Base-by-base conservation (phyloP, 2,888 invertebrate genomes). In the Agrotis ipsilon region DNA sequence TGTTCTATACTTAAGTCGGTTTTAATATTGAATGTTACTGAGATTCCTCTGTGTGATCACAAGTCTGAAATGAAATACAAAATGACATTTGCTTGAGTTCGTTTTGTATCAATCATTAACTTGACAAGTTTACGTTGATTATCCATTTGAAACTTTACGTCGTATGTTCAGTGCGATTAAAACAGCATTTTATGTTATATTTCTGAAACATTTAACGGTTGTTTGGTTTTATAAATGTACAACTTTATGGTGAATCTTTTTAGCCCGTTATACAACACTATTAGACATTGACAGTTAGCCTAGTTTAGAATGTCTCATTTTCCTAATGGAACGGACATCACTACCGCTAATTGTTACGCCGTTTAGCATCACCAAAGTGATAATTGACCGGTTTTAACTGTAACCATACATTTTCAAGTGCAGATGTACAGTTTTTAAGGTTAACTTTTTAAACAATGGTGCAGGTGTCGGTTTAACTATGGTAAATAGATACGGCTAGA, bases 401-500 rank as follows among this genome's bases (percentile, higher is more conserved):
- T 89, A 88, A 85, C 85, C 73, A 74, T 83, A 81, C 85, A 83
- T 83, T 85, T 75, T 83, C 64, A 81, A 85, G 72, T 89, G 93
- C 94, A 94, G 94, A 91, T 94, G 94, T 83, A 81, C 80, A 84
- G 83, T 83, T 91, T 91, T 90, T 94, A 94, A 92, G 92, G 93
- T 92, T 90, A 92, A 89, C 88, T 92, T 93, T 92, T 91, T 91
- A 94, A 92, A 94, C 93, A 95, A 94, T 92, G 84, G 86, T 89
- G 94, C 95, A 96, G 96, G 94, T 95, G 95, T 90, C 91, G 86
- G 86, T 92, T 91, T 89, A 91, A 91, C 90, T 93, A 94, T 94
- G 92, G 92, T 94, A 94, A 95, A 93, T 94, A 95, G 94, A 94
- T 93, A 93, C 92, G 90, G 86, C 92, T 94, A 92, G 91, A 94